Evolutionary conservation across 2,113 vertebrate genomes (phyloP).

Genomic region (Prolemur simus): DNA sequence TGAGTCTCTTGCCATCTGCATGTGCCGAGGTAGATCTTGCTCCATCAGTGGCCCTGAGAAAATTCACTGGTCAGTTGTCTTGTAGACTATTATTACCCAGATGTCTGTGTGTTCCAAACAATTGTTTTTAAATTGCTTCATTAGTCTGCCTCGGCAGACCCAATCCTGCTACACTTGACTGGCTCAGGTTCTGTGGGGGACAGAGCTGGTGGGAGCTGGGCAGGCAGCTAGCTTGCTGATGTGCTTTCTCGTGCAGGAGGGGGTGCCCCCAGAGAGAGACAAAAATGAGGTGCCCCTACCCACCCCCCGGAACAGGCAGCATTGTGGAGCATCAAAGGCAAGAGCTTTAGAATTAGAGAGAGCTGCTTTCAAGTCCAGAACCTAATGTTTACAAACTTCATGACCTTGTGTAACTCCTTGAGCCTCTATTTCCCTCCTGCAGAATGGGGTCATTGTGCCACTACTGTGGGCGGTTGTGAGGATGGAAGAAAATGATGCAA

Average conservation of each 20-base stretch:
- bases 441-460: background rate
- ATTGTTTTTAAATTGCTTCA: slow-evolving; percentile 81
- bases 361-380: background rate
- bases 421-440: background rate
- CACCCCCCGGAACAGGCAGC: background rate
- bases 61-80: slow-evolving; percentile 77
- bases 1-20: background rate
- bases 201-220: background rate
- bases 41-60: slow-evolving; percentile 64
- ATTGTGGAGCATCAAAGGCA: background rate
- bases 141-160: slow-evolving; percentile 68
- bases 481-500: background rate
- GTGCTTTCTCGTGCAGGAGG: background rate
- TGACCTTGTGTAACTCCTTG: background rate
- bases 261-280: background rate
- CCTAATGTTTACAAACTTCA: background rate
- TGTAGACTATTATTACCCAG: slow-evolving; percentile 74
- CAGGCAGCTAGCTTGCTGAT: background rate
- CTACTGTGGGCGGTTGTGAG: background rate
- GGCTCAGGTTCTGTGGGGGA: slow-evolving; percentile 30
- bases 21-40: slow-evolving; percentile 39
- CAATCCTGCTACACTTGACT: slow-evolving; percentile 56
- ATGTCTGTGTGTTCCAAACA: slow-evolving; percentile 77
- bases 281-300: no score
- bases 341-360: background rate